These are phyloP conservation scores for Semaprochilodus insignis DNA, from an alignment of 2,797 vertebrate species.

Conservation along the genomic window DNA sequence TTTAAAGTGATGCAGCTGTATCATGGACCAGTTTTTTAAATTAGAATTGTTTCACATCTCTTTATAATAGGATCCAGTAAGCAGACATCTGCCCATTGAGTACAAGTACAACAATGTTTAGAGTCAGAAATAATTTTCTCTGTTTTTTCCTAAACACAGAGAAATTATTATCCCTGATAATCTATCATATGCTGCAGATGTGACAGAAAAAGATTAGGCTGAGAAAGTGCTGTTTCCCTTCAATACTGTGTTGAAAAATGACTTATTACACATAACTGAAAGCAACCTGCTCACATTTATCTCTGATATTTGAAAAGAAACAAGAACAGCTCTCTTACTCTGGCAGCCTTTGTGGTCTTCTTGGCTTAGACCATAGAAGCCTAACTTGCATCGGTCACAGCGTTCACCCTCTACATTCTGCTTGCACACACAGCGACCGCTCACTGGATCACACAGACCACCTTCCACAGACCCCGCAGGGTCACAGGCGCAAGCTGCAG, in stretches of 20 bases:
- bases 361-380: constrained; percentile 77
- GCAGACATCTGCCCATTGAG: neutral
- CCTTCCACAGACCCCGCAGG: constrained; percentile 71
- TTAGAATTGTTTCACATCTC: no score
- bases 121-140: neutral
- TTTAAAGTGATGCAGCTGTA: no score
- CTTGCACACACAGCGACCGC: constrained; percentile 84
- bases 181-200: neutral
- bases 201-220: neutral
- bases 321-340: constrained; percentile 68
- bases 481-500: constrained; percentile 85
- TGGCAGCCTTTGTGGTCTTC: constrained; percentile 80
- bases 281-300: neutral
- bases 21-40: no score
- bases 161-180: neutral
- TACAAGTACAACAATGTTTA: no score
- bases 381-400: constrained; percentile 83
- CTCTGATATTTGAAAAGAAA: neutral
- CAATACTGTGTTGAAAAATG: neutral
- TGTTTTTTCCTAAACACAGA: neutral
- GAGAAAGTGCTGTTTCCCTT: neutral
- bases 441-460: constrained; percentile 77
- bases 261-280: neutral
- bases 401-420: constrained; percentile 83
- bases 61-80: no score